Evolutionary conservation across 2,888 invertebrate genomes (phyloP).

Genomic region (Sisyra terminalis): DNA sequence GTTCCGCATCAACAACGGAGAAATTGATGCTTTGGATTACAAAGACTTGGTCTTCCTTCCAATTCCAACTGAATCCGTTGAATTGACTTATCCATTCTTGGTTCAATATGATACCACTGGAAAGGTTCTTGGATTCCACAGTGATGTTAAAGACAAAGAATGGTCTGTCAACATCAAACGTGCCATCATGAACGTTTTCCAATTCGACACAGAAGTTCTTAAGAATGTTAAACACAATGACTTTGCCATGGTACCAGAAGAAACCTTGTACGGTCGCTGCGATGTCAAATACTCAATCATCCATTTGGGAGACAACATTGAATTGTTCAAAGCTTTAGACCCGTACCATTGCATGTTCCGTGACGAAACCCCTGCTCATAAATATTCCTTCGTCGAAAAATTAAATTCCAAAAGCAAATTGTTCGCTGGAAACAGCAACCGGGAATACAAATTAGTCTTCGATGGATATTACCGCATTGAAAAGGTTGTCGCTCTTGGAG

Average conservation of each 20-base stretch:
- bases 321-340: slow-evolving; percentile 21
- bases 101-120: slow-evolving; percentile 17
- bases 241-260: slow-evolving; percentile 21
- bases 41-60: slow-evolving; percentile 9
- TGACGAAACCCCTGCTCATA: no score
- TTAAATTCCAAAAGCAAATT: slow-evolving; percentile 17
- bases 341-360: slow-evolving; percentile 15
- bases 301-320: slow-evolving; percentile 15
- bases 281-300: slow-evolving; percentile 21
- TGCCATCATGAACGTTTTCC: slow-evolving; percentile 24
- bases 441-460: slow-evolving; percentile 14
- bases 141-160: slow-evolving; percentile 19
- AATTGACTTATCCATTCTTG: slow-evolving; percentile 15
- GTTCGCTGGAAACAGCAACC: slow-evolving; percentile 15
- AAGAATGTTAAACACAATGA: slow-evolving; percentile 14
- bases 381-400: no score
- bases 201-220: slow-evolving; percentile 20
- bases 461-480: slow-evolving; percentile 11
- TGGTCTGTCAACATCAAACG: slow-evolving; percentile 27
- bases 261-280: slow-evolving; percentile 24
- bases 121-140: slow-evolving; percentile 19
- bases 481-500: neutral
- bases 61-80: slow-evolving; percentile 15
- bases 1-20: slow-evolving; percentile 22
- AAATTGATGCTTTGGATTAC: neutral